Conservation (phyloP, 2,113 vertebrate genomes). For the Rhegmatorhina hoffmannsi region DNA sequence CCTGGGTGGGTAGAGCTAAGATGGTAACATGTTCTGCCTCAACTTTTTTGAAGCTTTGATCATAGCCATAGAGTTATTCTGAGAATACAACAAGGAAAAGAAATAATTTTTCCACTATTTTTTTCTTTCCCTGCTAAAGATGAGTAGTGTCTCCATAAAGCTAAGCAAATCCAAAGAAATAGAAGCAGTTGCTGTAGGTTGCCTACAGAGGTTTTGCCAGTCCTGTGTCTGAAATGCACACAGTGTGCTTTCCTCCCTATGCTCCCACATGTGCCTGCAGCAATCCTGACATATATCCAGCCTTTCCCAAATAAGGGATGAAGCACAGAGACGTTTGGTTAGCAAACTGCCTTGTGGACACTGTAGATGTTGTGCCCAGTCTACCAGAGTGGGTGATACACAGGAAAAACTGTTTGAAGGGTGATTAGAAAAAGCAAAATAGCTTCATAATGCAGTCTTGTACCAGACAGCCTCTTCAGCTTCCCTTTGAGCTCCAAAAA, state of each 20-base stretch:
- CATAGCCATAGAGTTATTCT: background rate
- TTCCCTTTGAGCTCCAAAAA: background rate
- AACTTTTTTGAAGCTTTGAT: background rate
- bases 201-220: background rate
- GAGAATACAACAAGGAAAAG: background rate
- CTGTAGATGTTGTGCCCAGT: background rate
- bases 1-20: background rate
- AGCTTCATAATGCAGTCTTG: background rate
- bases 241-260: background rate
- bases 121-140: background rate
- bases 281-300: background rate
- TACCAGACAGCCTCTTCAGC: background rate
- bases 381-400: background rate
- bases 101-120: background rate
- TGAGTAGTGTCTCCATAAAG: background rate
- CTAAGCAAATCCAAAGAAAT: background rate
- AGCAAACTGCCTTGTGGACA: background rate
- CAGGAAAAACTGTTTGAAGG: background rate
- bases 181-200: background rate
- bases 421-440: background rate
- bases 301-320: background rate
- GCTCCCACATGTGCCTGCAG: background rate
- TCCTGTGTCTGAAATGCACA: background rate
- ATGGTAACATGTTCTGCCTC: background rate
- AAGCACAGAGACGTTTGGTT: background rate